Evolutionary conservation across 2,888 invertebrate species (phyloP), one percentile per base, ranked within the genome.

Genomic region (Hemicrepidius hirtus): DNA sequence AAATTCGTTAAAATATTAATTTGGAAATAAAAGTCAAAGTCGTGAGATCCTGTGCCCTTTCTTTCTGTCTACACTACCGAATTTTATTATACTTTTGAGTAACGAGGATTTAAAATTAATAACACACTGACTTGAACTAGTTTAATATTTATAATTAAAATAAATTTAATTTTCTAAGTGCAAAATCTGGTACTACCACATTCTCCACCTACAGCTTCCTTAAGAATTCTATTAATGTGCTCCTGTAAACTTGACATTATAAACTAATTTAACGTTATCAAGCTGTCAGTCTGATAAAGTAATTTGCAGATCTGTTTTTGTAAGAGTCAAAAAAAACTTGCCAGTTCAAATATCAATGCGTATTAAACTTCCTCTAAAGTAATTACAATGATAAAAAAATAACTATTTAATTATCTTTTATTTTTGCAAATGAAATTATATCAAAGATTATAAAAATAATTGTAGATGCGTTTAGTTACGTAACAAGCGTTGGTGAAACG

Each of bases 401-500:
- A n/a, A n/a, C n/a, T 32, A 32, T 32, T 32, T 32, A 32, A 28
- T 28, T n/a, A n/a, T n/a, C n/a, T n/a, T n/a, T n/a, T n/a, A n/a
- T n/a, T n/a, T n/a, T n/a, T n/a, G n/a, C n/a, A n/a, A n/a, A n/a
- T n/a, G n/a, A n/a, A n/a, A n/a, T n/a, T n/a, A n/a, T n/a, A n/a
- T 37, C n/a, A 35, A 57, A 57, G n/a, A 4, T 35, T 3, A 18
- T n/a, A 35, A 6, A 46, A 16, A 18, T 13, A 44, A 16, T 16
- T 3, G 46, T 13, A 35, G 18, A 18, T 57, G 24, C 53, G 24
- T 53, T 12, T 40, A 32, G 46, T 46, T 50, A 67, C 41, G 53
- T 49, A 71, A 60, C 12, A 20, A 16, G 28, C 41, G 50, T 40
- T 20, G 10, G 20, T 41, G 64, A 65, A 67, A 60, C 60, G 49